Base-by-base conservation (phyloP, 2,113 vertebrate species). In the Rhodinocichla rosea region DNA sequence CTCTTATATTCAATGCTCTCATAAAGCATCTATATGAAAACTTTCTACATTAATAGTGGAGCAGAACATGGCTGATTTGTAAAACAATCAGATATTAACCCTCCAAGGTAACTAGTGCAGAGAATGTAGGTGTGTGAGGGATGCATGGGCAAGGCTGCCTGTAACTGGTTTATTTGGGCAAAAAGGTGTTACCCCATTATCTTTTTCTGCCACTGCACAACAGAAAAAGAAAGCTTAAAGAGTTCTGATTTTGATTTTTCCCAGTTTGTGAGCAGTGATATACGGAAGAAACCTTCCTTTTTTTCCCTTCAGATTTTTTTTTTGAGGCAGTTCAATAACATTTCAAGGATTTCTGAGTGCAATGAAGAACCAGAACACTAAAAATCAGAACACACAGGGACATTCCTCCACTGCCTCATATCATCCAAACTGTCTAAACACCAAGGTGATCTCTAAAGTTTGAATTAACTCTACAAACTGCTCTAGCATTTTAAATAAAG, bases 371-470 rank as follows among this genome's bases (percentile, higher is more conserved):
- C 16, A 86, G 21, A 13, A 59, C 13, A 50, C 23, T 65, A 22
- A 83, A 68, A 87, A 65, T 22, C 23, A 73, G n/a, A 73, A 45
- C 30, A 69, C 0, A 0, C 20, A 75, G 11, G 19, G 40, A 30
- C 23, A 77, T 73, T 86, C 12, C 30, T 47, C 18, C 1, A 0
- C 44, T 70, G n/a, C 21, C 35, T 90, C 0, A 0, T 69, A 23
- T 45, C 28, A 76, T 65, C 53, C 39, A 64, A 85, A 73, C 7
- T 42, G 14, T 55, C 57, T 50, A 59, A 80, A 71, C 23, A 24
- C 50, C 15, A 1, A 56, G 20, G n/a, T 47, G 69, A 55, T 26
- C 27, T 50, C 42, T 50, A 52, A 49, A 56, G 37, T 56, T 57
- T 85, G 57, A 79, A 73, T 65, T 47, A 70, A 47, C 39, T 40